Base-by-base conservation (phyloP, 2,113 vertebrate species). In the Oryzias curvinotus region DNA sequence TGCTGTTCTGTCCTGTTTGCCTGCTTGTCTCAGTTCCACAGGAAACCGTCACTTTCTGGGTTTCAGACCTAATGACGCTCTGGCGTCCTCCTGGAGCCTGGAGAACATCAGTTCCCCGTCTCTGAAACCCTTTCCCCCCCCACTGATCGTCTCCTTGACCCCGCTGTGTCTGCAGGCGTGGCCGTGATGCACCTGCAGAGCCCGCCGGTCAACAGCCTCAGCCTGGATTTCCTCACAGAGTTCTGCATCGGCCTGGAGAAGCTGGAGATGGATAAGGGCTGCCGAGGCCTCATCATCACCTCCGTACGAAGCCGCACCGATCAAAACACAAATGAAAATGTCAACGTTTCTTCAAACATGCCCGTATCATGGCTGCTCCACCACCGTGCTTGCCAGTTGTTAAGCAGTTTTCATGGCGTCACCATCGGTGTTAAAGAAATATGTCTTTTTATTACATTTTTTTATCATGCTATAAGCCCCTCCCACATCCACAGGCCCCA, bases 181-280 rank as follows among this genome's bases (percentile, higher is more conserved):
- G 95, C 96, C 0, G 84, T 85, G 10, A 77, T 99, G 91, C 91
- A 75, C 56, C 63, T 99, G 59, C 93, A 92, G 87, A 96, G 75
- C 48, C 96, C 94, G 2, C 97, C 96, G 0, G 97, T 98, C 56
- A 98, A 99, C 90, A 94, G 92, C 81, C 88, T 98, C 16, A 95
- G 91, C 77, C 72, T 99, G 74, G 95, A 96, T 48, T 85, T 98
- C 56, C 91, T 99, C 57, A 99, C 95, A 0, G 96, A 99, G 83
- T 67, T 98, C 3, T 71, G 78, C 73, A 97, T 96, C 65, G 70
- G 61, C 57, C 50, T 96, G 71, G 96, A 98, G 83, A 99, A 98
- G 77, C 93, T 99, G 73, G 96, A 99, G 84, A 93, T 96, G 0
- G 80, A 98, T 68, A 93, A 92, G 64, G 84, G 85, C 71, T 94